A percentile compares a stretch with the other conserved stretches of the same genome.
Conservation (phyloP, 2,797 vertebrate species). For the Psittacula echo region DNA sequence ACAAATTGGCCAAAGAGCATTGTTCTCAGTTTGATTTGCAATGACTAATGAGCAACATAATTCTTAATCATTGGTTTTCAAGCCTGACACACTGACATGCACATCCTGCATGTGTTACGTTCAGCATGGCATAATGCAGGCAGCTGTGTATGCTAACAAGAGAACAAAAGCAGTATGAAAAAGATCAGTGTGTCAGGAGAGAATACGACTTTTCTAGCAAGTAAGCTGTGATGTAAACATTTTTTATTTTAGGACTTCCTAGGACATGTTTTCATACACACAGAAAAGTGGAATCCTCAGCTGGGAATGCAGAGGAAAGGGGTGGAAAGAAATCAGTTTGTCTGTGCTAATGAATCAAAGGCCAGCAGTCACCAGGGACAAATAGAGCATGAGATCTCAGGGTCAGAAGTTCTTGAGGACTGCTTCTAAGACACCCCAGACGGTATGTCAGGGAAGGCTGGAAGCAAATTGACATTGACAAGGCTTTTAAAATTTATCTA, state of each 20-base stretch:
- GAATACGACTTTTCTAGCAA: not conserved
- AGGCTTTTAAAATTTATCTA: conserved; percentile 1
- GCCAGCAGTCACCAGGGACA: conserved; percentile 2
- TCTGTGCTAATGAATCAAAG: not conserved
- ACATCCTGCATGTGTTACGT: not conserved
- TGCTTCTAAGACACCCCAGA: not conserved
- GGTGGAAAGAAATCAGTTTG: not conserved
- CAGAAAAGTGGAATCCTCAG: not conserved
- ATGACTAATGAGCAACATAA: conserved; percentile 67
- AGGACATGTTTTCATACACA: rapidly evolving
- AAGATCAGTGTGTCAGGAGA: conserved; percentile 13
- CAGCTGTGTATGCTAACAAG: not conserved
- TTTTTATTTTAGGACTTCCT: not conserved
- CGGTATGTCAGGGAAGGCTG: not conserved
- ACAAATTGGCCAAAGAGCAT: conserved; percentile 61
- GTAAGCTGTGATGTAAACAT: not conserved
- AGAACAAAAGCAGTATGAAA: not conserved
- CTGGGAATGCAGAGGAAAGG: not conserved
- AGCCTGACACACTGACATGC: conserved; percentile 50
- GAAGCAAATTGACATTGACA: conserved; percentile 10
- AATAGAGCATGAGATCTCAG: conserved; percentile 55
- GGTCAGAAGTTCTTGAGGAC: not conserved
- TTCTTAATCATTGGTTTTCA: conserved; percentile 70
- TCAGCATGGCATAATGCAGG: not conserved
- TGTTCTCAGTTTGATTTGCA: conserved; percentile 65